Base-by-base conservation (phyloP, 2,113 vertebrate genomes). In the Mormoops blainvillei region DNA sequence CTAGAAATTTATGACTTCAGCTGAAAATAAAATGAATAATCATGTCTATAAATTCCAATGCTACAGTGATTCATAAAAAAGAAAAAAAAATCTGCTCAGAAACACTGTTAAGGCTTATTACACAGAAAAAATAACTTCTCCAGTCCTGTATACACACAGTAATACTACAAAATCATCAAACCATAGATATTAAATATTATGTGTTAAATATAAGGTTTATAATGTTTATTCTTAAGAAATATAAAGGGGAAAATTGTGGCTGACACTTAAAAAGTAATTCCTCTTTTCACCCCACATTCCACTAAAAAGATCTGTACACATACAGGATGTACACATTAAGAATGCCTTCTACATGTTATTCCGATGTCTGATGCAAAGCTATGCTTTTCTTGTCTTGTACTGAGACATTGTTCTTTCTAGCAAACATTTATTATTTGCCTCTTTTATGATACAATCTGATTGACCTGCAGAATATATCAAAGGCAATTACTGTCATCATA, bases 381-480 rank as follows among this genome's bases (percentile, higher is more conserved):
- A 92, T 19, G 61, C 24, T 91, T 93, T 97, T 95, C 83, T 93
- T 8, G 68, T 94, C 28, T 83, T 77, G 76, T 78, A n/a, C 82
- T 92, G 73, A 95, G 87, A 95, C 82, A 94, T 5, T 89, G 83
- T 78, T 95, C 15, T 87, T 96, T 80, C 87, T 93, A 48, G 87
- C 82, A 93, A 63, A 96, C 74, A 92, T 92, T 97, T 97, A 95
- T 95, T 93, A 96, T 95, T 94, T 97, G 91, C 54, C 67, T 96
- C 93, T 93, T 97, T 91, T 97, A 84, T 97, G 91, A 97, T 94
- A 96, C 84, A 96, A 97, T 94, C 78, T 97, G 96, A 98, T 24
- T 96, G 96, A 95, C 96, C 93, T 96, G n/a, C 94, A 97, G 94
- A 97, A 98, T 95, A 96, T 43, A 97, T 94, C 91, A 97, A 97